Base-by-base conservation (phyloP, 2,888 invertebrate genomes). In the Muscina levida region DNA sequence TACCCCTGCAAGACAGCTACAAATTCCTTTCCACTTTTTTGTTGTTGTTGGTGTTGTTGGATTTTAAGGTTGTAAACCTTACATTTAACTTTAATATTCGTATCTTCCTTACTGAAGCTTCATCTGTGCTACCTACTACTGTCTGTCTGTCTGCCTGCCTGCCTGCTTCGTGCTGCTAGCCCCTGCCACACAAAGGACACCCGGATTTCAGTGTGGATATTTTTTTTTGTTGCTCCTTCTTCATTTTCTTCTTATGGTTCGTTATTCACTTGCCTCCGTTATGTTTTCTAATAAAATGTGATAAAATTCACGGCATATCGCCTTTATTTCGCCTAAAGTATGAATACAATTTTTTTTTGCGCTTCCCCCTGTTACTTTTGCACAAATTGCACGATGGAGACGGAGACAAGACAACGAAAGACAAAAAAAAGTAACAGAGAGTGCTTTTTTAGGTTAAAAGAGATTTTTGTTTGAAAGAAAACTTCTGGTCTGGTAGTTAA, bases 221-320 rank as follows among this genome's bases (percentile, higher is more conserved):
- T 11, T 4, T 44, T 44, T 51, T 51, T 59, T 39, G n/a, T n/a
- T 6, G 26, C 10, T 17, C 19, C 48, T 11, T 15, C 15, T 22
- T 5, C 51, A 3, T 51, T 46, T 48, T 17, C 31, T 66, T 46
- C 39, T 37, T 8, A 37, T 37, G 46, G 26, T n/a, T n/a, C n/a
- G n/a, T 67, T 31, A 51, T n/a, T 31, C 44, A 42, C 48, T 59
- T 42, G 24, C 48, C 59, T 59, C 17, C n/a, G 68, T 73, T 48
- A 48, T 68, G 37, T 68, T 48, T 73, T 72, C 46, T 51, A 57
- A 68, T 74, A 82, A 83, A 82, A 81, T 83, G 83, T 82, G 79
- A 79, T 81, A 77, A 82, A 83, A 81, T 83, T 82, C 83, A 82
- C 76, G 74, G 79, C 79, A 82, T 79, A 83, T 79, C 77, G 82